Percentiles rank a stretch among this genome's conserved stretches.
phyloP scores from a whole-genome alignment of 2,113 vertebrate genomes.

The Indicator indicator region DNA sequence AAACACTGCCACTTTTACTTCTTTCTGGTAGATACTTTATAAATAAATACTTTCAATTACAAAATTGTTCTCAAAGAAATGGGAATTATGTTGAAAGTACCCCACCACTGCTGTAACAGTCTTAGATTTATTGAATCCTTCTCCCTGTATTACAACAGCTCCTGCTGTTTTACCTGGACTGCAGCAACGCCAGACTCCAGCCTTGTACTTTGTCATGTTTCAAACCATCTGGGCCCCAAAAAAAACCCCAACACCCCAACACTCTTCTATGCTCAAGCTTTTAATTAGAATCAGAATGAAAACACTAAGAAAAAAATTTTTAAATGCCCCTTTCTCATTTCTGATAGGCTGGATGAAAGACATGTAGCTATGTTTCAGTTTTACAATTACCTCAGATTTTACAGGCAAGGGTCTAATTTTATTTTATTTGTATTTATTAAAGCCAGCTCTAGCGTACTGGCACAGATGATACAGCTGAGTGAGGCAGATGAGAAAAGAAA shows the following conservation, averaged over 20 bases:
- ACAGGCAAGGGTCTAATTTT: background rate
- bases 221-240: background rate
- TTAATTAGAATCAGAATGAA: background rate
- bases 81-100: slow-evolving; percentile 57
- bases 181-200: slow-evolving; percentile 28
- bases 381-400: background rate
- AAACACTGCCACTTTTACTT: slow-evolving; percentile 49
- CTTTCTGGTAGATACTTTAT: slow-evolving; percentile 47
- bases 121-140: slow-evolving; percentile 60
- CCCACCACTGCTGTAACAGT: slow-evolving; percentile 40
- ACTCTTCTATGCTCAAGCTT: slow-evolving; percentile 1
- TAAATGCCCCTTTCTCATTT: background rate
- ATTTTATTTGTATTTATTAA: slow-evolving; percentile 17
- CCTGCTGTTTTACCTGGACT: slow-evolving; percentile 69
- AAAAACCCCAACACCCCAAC: background rate
- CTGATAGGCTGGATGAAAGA: background rate
- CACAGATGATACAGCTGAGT: background rate
- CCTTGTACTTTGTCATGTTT: slow-evolving; percentile 30
- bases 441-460: background rate
- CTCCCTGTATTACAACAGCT: slow-evolving; percentile 41
- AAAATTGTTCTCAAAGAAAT: slow-evolving; percentile 67
- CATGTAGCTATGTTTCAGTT: background rate
- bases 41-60: slow-evolving; percentile 72
- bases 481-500: background rate
- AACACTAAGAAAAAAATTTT: background rate